Conservation (phyloP, 2,113 vertebrate genomes). For the Burhinus oedicnemus region DNA sequence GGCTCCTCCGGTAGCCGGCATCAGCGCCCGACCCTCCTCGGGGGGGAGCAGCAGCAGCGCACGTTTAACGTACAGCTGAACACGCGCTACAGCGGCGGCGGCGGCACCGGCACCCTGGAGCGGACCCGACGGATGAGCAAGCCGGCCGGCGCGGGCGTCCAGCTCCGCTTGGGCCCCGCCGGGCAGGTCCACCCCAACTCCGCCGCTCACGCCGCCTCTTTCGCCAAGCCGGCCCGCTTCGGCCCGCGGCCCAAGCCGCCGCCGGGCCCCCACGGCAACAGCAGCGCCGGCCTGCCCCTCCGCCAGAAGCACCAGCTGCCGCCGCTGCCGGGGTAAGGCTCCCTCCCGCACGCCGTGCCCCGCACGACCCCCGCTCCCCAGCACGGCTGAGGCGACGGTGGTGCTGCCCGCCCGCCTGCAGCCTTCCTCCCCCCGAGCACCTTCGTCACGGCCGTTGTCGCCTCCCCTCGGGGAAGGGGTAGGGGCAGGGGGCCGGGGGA, state of each 20-base stretch:
- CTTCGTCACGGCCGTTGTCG: background rate
- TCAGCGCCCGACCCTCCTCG: conserved; percentile 39
- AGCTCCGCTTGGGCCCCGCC: conserved; percentile 64
- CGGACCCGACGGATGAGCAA: conserved; percentile 87
- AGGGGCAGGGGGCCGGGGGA: too few species aligned
- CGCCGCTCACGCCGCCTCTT: conserved; percentile 50
- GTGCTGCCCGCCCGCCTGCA: background rate
- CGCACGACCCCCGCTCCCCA: background rate
- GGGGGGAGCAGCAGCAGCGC: conserved; percentile 63
- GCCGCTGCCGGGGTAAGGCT: conserved; percentile 75
- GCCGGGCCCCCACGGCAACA: conserved; percentile 25
- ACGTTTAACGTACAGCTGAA: conserved; percentile 83
- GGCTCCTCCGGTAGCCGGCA: conserved; percentile 65
- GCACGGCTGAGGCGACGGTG: background rate
- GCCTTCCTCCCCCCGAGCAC: background rate
- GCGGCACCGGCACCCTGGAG: conserved; percentile 73
- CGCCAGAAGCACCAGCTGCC: conserved; percentile 79
- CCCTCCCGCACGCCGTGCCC: background rate
- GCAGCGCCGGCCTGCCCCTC: conserved; percentile 56
- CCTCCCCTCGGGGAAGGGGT: background rate
- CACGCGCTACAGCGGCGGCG: conserved; percentile 70
- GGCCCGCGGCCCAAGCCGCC: conserved; percentile 32
- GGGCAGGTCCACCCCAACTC: conserved; percentile 67
- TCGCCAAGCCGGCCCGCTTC: conserved; percentile 70
- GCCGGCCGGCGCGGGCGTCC: conserved; percentile 56